Evolutionary conservation across 2,797 vertebrate species (phyloP), one percentile per base, ranked within the genome.

Genomic region (Microtus obscurus): DNA sequence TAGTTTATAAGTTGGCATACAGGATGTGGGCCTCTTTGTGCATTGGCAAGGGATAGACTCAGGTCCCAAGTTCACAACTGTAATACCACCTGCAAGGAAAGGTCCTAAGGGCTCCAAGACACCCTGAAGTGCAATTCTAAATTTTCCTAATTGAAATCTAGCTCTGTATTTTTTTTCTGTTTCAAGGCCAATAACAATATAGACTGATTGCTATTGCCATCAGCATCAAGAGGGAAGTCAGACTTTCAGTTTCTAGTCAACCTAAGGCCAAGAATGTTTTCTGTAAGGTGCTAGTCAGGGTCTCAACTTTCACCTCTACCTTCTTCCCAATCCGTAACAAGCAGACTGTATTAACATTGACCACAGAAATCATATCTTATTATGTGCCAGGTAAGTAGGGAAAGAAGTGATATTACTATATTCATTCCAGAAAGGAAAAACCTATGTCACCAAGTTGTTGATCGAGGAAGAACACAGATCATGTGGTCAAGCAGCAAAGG

Each of bases 91-190:
- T 56, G 59, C 25, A 87, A 92, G 37, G 56, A 78, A 85, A 92
- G 16, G 9, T 13, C 3, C 53, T 16, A 2, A 40, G 43, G 45
- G 51, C 31, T 71, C 79, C 31, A 80, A 53, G 21, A n/a, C 27
- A 90, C 29, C 43, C 59, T 65, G 63, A 76, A 37, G 5, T 56
- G 80, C 29, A 8, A 63, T 63, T 96, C 80, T 71, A 29, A 80
- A 27, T 67, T 79, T 90, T 91, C 65, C 31, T 56, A 29, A 71
- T 48, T 77, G 71, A 89, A 6, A 94, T 71, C 6, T 16, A 71
- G 31, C 27, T 78, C 73, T 69, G 53, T 59, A 23, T 67, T 40
- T 91, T 93, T 93, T 93, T 87, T 59, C 43, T 31, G 59, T 89
- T 86, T 79, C 21, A 69, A 87, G 65, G 45, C 81, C 79, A 95